Evolutionary conservation across 2,888 invertebrate species (phyloP), one percentile per base, ranked within the genome.

Genomic region (Acronicta leporina): DNA sequence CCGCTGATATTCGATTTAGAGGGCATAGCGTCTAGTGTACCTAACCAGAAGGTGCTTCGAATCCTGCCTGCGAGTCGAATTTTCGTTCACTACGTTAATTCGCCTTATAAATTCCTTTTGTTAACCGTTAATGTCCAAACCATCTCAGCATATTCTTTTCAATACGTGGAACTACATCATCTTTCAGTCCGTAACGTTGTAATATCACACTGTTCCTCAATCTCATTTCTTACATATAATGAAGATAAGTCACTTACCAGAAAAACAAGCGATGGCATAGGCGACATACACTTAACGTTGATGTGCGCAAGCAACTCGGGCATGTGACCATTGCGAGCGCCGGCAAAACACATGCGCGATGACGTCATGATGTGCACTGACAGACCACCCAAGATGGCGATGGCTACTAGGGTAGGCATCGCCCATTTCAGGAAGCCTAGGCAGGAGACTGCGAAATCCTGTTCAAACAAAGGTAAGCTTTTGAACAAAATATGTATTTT

Each of bases 281-380:
- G 98, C 1, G 98, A 97, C 84, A 96, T 95, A 80, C 96, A 96
- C 52, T 96, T 95, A 9, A 97, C 89, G 86, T 97, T 97, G 73
- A 98, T 97, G 79, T 98, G 96, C 0, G 97, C 97, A 33, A 98
- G 90, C 80, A 97, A 91, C 5, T 96, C 95, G 0, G 98, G 98
- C 95, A 98, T 97, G 83, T 98, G 98, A 0, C 98, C 98, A 80
- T 97, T 97, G 64, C 98, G 95, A 0, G 98, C 98, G n/a, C 98
- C 98, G 10, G 98, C 98, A 88, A 98, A 98, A 81, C 98, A 97
- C 96, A 98, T 97, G 68, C 98, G 96, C 2, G 99, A 98, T 9
- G 98, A 98, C 16, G 99, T 97, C 97, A 99, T 98, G 50, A 99
- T 98, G 84, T 98, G 98, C 54, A 99, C 98, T 64, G 98, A 98